Conservation (phyloP, 2,797 vertebrate genomes). For the Xiphophorus birchmanni region DNA sequence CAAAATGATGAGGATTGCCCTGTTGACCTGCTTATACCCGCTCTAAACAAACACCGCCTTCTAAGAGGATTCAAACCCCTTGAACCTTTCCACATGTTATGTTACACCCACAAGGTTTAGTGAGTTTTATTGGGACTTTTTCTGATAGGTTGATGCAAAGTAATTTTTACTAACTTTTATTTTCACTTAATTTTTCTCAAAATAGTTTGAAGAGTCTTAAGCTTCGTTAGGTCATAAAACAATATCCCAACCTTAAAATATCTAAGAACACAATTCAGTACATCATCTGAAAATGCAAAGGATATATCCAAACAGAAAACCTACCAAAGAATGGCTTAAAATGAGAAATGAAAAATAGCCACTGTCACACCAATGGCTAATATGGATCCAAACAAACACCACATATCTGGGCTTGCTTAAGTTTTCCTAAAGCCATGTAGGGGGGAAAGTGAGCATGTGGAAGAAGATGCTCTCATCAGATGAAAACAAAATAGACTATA, state of each 20-base stretch:
- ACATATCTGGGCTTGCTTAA: not conserved
- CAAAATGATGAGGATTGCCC: not conserved
- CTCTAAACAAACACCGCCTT: not conserved
- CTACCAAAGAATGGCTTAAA: not conserved
- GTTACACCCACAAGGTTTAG: not conserved
- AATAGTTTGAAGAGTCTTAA: not conserved
- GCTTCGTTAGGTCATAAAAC: not conserved
- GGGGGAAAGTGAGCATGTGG: no score
- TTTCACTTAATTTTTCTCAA: not conserved
- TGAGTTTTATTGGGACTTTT: not conserved
- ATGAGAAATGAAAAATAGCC: not conserved
- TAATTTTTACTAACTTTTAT: not conserved
- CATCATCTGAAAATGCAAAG: not conserved
- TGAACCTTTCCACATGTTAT: not conserved
- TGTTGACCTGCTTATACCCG: not conserved
- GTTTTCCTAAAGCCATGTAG: not conserved
- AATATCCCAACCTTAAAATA: not conserved
- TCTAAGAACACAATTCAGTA: not conserved
- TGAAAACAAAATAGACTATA: not conserved
- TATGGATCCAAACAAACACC: not conserved
- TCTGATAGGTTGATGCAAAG: not conserved
- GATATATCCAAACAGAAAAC: not conserved
- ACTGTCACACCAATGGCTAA: no score
- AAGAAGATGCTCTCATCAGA: not conserved
- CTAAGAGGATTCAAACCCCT: not conserved